Percentiles rank a stretch among this genome's conserved stretches.
phyloP scores from a whole-genome alignment of 2,113 vertebrate species.

The Sorex fumeus region DNA sequence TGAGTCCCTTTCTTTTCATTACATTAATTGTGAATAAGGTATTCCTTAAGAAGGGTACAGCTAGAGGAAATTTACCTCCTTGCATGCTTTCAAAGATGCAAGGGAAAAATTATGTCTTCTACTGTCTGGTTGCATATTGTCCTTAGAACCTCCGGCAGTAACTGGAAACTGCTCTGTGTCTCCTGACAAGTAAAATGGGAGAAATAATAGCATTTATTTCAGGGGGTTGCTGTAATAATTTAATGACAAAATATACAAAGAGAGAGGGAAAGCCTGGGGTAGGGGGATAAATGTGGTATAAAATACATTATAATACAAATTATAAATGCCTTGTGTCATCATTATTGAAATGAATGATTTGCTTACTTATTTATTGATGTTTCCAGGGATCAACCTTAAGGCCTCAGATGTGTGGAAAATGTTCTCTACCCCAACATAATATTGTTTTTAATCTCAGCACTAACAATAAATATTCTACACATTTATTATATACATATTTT shows the following conservation, averaged over 20 bases:
- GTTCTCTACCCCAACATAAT: background rate
- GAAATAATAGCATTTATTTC: background rate
- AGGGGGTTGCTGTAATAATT: background rate
- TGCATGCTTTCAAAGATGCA: too few species aligned
- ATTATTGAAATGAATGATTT: too few species aligned
- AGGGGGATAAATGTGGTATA: background rate
- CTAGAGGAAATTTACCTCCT: background rate
- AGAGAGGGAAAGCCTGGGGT: too few species aligned
- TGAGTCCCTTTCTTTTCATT: background rate
- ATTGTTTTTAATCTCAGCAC: conserved; percentile 27
- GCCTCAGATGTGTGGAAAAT: too few species aligned
- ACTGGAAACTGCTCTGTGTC: background rate
- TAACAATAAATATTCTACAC: background rate
- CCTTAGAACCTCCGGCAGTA: background rate
- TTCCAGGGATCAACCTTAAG: too few species aligned
- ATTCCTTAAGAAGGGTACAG: background rate
- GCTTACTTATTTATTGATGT: too few species aligned
- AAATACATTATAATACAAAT: background rate
- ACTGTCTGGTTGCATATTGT: background rate
- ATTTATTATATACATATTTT: background rate
- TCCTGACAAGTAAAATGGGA: background rate
- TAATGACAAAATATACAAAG: background rate
- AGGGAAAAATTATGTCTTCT: background rate
- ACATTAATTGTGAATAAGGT: background rate
- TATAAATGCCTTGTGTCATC: too few species aligned